Evolutionary conservation across 2,113 vertebrate species (phyloP).

Genomic region (Galemys pyrenaicus): DNA sequence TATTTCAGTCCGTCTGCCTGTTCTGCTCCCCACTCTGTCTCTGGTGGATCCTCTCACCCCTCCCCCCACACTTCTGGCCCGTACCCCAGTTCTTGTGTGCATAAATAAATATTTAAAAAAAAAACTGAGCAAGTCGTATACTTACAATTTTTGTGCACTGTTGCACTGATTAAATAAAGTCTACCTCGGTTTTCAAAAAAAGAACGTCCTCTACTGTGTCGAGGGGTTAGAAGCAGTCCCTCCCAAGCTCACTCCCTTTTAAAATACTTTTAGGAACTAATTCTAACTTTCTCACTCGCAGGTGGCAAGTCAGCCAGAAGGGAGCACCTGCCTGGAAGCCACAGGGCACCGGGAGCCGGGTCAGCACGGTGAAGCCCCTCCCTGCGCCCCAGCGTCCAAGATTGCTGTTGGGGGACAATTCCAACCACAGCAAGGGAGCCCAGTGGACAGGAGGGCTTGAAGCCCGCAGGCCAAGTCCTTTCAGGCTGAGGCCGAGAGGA

Average conservation of each 20-base stretch:
- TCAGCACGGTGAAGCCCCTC: not conserved
- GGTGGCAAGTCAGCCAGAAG: not conserved
- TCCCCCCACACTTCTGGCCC: no score
- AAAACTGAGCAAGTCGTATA: not conserved
- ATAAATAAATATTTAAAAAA: no score
- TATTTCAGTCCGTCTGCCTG: no score
- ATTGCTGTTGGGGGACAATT: not conserved
- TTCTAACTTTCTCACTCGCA: not conserved
- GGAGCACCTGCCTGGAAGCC: rapidly evolving
- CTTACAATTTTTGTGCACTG: not conserved
- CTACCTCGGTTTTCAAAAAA: not conserved
- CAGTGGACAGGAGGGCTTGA: not conserved
- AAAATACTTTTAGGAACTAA: not conserved
- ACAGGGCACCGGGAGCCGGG: rapidly evolving
- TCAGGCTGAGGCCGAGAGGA: not conserved
- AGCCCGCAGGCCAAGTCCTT: not conserved
- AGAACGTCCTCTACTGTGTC: not conserved
- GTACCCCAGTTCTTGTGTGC: no score
- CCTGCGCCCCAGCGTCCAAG: not conserved
- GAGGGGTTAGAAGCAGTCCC: not conserved
- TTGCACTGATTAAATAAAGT: not conserved
- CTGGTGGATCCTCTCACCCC: no score
- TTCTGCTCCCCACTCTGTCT: no score
- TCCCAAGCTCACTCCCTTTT: not conserved
- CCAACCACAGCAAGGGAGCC: not conserved